These are phyloP conservation scores for Philhelius pedissequus DNA, from an alignment of 2,888 invertebrate species.

Conservation along the genomic window DNA sequence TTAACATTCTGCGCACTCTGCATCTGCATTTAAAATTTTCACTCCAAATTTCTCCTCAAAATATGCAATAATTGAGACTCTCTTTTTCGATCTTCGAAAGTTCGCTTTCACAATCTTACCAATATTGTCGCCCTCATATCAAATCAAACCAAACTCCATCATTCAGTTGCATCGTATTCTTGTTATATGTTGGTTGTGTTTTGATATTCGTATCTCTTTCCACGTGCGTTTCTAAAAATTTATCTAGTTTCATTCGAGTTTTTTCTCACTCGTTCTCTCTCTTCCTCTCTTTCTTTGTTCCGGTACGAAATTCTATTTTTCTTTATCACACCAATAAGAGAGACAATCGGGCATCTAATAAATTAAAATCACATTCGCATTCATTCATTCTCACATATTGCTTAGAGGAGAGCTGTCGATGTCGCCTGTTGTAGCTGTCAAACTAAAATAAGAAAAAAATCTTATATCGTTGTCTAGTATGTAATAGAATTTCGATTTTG, in stretches of 20 bases:
- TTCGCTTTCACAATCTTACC: slow-evolving; percentile 19
- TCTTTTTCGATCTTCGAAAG: slow-evolving; percentile 50
- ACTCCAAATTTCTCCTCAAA: slow-evolving; percentile 16
- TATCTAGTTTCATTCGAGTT: slow-evolving; percentile 40
- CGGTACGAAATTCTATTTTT: neutral
- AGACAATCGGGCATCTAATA: neutral
- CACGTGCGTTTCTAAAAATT: slow-evolving; percentile 55
- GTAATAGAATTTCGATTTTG: neutral
- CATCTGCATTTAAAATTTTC: neutral
- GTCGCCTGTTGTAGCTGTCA: no score
- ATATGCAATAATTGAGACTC: slow-evolving; percentile 7
- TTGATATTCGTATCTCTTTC: slow-evolving; percentile 41
- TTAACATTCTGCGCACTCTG: slow-evolving; percentile 1
- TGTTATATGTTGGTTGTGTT: slow-evolving; percentile 45
- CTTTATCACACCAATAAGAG: slow-evolving; percentile 23
- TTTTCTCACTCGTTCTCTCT: neutral
- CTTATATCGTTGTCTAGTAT: neutral
- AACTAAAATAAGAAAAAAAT: slow-evolving; percentile 29
- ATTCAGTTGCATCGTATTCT: slow-evolving; percentile 64
- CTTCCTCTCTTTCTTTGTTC: slow-evolving; percentile 17
- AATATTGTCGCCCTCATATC: slow-evolving; percentile 2
- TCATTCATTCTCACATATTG: slow-evolving; percentile 27
- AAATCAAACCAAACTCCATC: slow-evolving; percentile 16
- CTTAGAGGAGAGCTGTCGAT: neutral
- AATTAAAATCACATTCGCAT: slow-evolving; percentile 2